Evolutionary conservation across 2,113 vertebrate species (phyloP).

Genomic region (Spermophilus dauricus): DNA sequence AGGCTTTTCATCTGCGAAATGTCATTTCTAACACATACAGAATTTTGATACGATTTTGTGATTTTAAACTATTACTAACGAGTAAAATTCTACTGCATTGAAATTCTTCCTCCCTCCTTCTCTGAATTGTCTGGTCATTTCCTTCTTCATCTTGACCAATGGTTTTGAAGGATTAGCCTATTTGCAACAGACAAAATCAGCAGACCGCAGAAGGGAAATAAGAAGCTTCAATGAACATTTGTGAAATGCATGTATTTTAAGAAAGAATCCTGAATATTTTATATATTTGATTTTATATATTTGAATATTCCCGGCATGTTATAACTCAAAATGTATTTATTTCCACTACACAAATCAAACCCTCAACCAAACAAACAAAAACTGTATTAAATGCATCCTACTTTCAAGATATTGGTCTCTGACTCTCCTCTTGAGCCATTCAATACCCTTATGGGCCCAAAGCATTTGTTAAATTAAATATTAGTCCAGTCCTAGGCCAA

Average conservation of each 20-base stretch:
- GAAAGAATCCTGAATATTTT: not conserved
- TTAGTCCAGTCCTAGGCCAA: not conserved
- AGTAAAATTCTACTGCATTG: not conserved
- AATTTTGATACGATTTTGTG: constrained; percentile 32
- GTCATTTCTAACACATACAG: not conserved
- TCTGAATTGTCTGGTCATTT: not conserved
- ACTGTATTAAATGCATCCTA: not conserved
- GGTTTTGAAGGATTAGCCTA: not conserved
- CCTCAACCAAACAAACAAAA: not conserved
- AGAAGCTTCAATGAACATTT: not conserved
- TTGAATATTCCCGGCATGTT: not conserved
- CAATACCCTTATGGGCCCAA: not conserved
- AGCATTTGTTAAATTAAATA: not conserved
- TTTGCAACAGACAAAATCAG: not conserved
- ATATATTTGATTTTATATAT: not conserved
- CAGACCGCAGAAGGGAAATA: not conserved
- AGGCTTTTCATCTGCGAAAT: not conserved
- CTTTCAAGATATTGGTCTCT: not conserved
- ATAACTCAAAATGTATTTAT: constrained; percentile 16
- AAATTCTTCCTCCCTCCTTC: not conserved
- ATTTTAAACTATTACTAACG: not conserved
- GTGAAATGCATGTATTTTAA: not conserved
- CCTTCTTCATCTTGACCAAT: not conserved
- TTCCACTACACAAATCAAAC: not conserved
- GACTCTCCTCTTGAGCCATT: not conserved